These are phyloP conservation scores for Eugnorisma glareosa DNA, from an alignment of 2,888 invertebrate species.

Conservation along the genomic window DNA sequence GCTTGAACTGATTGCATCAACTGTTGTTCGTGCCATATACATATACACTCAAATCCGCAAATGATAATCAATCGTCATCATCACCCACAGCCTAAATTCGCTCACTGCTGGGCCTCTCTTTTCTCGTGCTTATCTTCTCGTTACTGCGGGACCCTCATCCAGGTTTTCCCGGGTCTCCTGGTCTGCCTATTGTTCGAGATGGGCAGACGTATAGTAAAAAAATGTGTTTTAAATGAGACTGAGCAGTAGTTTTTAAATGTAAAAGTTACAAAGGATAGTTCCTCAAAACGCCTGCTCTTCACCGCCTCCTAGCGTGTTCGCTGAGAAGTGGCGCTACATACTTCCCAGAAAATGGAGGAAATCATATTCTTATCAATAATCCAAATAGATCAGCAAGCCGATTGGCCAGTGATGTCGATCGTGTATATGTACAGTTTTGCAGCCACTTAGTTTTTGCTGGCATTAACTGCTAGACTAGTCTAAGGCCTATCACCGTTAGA, in stretches of 20 bases:
- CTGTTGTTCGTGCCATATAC: not conserved
- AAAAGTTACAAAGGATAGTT: not conserved
- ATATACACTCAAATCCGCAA: not conserved
- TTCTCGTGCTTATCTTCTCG: not conserved
- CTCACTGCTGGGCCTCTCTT: not conserved
- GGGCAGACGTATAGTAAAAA: not conserved
- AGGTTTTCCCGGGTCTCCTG: not conserved
- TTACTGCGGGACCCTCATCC: not conserved
- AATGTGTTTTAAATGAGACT: not conserved
- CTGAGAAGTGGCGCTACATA: not conserved
- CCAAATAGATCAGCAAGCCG: not conserved
- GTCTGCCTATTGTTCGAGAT: not conserved
- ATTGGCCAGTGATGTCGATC: not conserved
- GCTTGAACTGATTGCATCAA: slow-evolving; percentile 17
- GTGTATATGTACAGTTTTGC: slow-evolving; percentile 14
- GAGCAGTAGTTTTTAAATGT: not conserved
- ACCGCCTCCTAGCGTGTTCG: no score
- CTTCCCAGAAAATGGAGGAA: not conserved
- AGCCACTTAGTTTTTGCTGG: slow-evolving; percentile 1
- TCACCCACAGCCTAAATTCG: not conserved
- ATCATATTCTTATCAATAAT: not conserved
- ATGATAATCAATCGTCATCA: not conserved
- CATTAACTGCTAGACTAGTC: slow-evolving; percentile 22
- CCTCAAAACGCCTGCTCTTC: not conserved
- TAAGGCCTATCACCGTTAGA: slow-evolving; percentile 21